phyloP scores from a whole-genome alignment of 2,888 invertebrate species.

The Boloria selene region DNA sequence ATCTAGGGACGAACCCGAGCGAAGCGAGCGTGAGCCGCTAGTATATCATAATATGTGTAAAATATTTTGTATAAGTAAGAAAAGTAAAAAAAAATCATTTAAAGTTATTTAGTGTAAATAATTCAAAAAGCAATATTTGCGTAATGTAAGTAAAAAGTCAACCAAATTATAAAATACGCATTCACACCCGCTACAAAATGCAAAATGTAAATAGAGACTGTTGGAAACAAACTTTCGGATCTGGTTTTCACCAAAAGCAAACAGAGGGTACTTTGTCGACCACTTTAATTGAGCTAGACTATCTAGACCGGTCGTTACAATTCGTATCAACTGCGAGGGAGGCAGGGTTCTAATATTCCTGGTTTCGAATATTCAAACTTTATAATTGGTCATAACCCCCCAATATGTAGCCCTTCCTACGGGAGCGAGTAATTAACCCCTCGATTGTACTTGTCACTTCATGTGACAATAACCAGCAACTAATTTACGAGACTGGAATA shows the following conservation, averaged over 20 bases:
- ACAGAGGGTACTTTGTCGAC: constrained; percentile 52
- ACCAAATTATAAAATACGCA: constrained; percentile 51
- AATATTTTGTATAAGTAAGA: too few species aligned
- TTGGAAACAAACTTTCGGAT: constrained; percentile 70
- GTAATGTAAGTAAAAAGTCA: constrained; percentile 18
- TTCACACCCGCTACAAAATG: constrained; percentile 54
- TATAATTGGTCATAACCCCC: constrained; percentile 77
- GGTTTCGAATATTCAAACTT: constrained; percentile 64
- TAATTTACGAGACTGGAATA: constrained; percentile 26
- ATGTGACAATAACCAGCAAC: constrained; percentile 47
- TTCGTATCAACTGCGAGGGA: constrained; percentile 22
- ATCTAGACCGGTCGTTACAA: constrained; percentile 8
- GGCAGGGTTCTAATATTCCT: constrained; percentile 47
- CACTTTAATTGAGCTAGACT: constrained; percentile 22
- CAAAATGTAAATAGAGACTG: constrained; percentile 55
- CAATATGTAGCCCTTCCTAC: constrained; percentile 61
- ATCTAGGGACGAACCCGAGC: too few species aligned
- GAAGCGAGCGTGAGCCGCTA: too few species aligned
- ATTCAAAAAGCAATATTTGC: too few species aligned
- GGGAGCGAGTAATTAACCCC: constrained; percentile 68
- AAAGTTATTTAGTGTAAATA: too few species aligned
- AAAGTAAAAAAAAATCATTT: too few species aligned
- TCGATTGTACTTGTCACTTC: constrained; percentile 54
- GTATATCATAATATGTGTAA: too few species aligned
- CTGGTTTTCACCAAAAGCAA: constrained; percentile 68